Conservation (phyloP, 2,888 invertebrate genomes). For the Diploptera punctata region DNA sequence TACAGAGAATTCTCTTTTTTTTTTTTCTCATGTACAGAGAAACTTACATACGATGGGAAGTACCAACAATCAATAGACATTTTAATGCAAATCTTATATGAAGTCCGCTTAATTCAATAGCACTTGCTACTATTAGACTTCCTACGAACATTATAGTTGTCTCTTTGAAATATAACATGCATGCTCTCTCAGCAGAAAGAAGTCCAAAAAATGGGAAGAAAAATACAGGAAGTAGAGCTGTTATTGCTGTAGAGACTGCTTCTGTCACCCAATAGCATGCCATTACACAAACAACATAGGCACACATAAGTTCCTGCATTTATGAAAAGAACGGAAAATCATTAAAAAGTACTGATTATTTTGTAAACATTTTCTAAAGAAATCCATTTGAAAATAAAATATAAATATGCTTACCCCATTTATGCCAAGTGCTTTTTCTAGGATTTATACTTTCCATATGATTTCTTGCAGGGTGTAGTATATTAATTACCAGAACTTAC, state of each 20-base stretch:
- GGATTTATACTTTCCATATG: too few species aligned
- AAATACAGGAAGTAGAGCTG: neutral
- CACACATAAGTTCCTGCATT: slow-evolving; percentile 1
- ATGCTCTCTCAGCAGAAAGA: neutral
- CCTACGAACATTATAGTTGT: slow-evolving; percentile 4
- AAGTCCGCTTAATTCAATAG: neutral
- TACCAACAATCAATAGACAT: neutral
- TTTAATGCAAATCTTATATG: neutral
- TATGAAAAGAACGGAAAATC: too few species aligned
- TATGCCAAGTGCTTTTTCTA: too few species aligned
- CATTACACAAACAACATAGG: neutral
- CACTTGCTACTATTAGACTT: neutral
- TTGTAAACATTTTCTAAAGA: too few species aligned
- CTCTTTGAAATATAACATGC: neutral
- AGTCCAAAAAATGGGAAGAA: neutral
- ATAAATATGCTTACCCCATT: too few species aligned
- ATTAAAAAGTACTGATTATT: too few species aligned
- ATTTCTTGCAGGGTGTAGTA: too few species aligned
- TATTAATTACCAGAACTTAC: too few species aligned
- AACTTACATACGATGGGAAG: neutral
- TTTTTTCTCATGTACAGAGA: too few species aligned
- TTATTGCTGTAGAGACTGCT: neutral
- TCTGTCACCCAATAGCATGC: neutral
- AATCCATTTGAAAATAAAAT: too few species aligned
- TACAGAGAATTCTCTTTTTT: too few species aligned